Conservation (phyloP, 2,797 vertebrate species). For the Squalus acanthias region DNA sequence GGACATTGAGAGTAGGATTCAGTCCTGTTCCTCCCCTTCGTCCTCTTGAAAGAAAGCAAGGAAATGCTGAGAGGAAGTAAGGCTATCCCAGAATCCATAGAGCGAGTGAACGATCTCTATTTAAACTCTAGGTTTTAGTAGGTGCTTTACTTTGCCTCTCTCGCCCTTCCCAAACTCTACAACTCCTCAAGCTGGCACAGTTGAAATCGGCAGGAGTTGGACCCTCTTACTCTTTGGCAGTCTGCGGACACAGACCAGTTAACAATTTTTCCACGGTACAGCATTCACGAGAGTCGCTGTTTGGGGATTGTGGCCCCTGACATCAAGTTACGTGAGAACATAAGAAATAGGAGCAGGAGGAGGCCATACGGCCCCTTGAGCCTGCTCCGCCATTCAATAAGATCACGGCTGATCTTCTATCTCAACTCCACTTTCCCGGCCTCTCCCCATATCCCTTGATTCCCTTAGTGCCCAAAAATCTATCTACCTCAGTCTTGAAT, state of each 20-base stretch:
- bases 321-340: background rate
- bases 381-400: too few relatives aligned
- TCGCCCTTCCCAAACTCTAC: background rate
- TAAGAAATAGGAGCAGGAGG: background rate
- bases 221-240: background rate
- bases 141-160: background rate
- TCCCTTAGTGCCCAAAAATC: too few relatives aligned
- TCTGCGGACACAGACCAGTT: background rate
- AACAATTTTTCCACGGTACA: background rate
- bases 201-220: background rate
- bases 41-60: background rate
- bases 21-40: too few relatives aligned
- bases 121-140: background rate
- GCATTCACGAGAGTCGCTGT: too few relatives aligned
- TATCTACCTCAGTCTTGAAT: too few relatives aligned
- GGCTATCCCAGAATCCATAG: background rate
- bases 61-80: background rate
- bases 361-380: background rate
- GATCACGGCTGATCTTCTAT: background rate
- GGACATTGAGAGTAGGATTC: background rate
- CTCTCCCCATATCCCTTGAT: background rate
- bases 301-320: background rate
- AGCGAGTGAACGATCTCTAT: background rate
- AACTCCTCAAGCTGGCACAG: background rate
- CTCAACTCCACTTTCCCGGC: background rate